Evolutionary conservation across 2,888 invertebrate genomes (phyloP).

Genomic region (Aleiodes testaceus): DNA sequence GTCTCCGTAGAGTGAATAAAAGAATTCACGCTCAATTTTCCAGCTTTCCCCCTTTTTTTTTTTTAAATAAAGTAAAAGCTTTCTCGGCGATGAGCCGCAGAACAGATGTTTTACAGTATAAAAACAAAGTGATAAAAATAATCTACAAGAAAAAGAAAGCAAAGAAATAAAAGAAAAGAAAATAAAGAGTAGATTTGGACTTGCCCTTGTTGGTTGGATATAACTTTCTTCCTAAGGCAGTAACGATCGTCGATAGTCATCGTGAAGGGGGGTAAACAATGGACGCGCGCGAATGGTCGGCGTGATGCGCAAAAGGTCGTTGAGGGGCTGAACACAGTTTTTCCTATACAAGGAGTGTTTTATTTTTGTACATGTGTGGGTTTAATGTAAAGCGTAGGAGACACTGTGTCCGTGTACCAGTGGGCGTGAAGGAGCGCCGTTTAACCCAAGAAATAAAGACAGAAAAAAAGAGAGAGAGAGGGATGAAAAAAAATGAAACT

Average conservation of each 20-base stretch:
- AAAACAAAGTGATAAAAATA: background rate
- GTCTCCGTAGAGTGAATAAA: too few relatives aligned
- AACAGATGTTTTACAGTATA: background rate
- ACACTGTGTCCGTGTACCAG: background rate
- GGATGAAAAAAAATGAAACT: too few relatives aligned
- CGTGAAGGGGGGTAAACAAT: conserved; percentile 57
- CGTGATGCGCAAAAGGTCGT: conserved; percentile 26
- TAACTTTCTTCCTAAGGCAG: conserved; percentile 16
- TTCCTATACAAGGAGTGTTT: background rate
- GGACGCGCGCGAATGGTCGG: conserved; percentile 54
- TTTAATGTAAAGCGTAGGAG: conserved; percentile 4
- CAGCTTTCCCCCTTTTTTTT: too few relatives aligned
- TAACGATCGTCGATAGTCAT: conserved; percentile 59
- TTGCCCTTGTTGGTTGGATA: conserved; percentile 12
- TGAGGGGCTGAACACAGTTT: conserved; percentile 4
- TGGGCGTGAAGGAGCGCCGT: conserved; percentile 27
- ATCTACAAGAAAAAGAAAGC: background rate
- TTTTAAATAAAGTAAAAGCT: too few relatives aligned
- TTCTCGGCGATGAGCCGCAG: too few relatives aligned
- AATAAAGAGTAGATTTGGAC: conserved; percentile 8
- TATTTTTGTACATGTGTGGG: background rate
- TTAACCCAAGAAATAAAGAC: conserved; percentile 24
- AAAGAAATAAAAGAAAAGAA: conserved; percentile 1
- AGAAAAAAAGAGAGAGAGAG: conserved; percentile 26
- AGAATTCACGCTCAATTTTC: too few relatives aligned